Evolutionary conservation across 1,140 invertebrate species (phyloP).

Genomic region (Danaus plexippus): DNA sequence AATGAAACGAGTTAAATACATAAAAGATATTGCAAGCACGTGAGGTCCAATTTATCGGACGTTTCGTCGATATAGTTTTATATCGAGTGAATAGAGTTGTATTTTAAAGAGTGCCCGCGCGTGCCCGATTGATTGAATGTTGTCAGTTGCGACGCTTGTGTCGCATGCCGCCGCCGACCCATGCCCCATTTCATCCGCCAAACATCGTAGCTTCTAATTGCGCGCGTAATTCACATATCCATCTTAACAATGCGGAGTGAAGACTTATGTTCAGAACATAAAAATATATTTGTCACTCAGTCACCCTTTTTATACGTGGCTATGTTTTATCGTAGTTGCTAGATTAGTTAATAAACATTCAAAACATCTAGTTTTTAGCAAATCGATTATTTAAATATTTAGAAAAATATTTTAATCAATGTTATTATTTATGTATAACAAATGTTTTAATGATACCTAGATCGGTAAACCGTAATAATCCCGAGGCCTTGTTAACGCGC

Average conservation of each 20-base stretch:
- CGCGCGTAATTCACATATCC: conserved; percentile 47
- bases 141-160: conserved; percentile 35
- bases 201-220: conserved; percentile 53
- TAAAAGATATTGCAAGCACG: conserved; percentile 37
- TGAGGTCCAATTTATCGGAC: conserved; percentile 25
- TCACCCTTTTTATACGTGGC: too few species aligned
- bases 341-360: too few species aligned
- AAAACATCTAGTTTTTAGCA: too few species aligned
- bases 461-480: conserved; percentile 59
- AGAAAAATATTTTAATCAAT: too few species aligned
- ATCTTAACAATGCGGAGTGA: conserved; percentile 15
- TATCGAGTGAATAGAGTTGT: conserved; percentile 22
- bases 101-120: conserved; percentile 26
- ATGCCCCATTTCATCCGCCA: conserved; percentile 39
- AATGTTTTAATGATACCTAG: conserved; percentile 25
- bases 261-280: too few species aligned
- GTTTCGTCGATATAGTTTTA: conserved; percentile 27
- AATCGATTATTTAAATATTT: too few species aligned
- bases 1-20: conserved; percentile 46
- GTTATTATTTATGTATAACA: too few species aligned
- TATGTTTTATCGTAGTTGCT: too few species aligned
- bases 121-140: conserved; percentile 38
- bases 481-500: conserved; percentile 59
- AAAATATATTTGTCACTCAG: too few species aligned
- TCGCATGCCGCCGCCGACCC: conserved; percentile 42